Base-by-base conservation (phyloP, 1,140 invertebrate genomes). In the Pemphigus obesinymphae region DNA sequence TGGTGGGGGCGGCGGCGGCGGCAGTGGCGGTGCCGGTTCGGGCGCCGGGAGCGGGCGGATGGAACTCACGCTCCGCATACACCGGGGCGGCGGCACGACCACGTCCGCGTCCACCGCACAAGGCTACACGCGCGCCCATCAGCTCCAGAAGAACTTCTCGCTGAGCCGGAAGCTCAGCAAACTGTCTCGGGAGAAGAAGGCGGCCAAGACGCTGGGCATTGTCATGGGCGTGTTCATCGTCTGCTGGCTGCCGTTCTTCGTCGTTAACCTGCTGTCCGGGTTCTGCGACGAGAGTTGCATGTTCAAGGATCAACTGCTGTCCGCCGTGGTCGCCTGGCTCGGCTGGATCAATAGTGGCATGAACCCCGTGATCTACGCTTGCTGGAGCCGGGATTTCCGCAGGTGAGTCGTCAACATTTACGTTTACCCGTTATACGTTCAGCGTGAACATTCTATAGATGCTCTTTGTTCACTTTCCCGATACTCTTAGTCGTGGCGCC, bases 291-390 rank as follows among this genome's bases (percentile, higher is more conserved):
- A 50, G 90, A 92, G 53, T 20, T 97, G 95, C 87, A 94, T 96
- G 82, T 91, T 92, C 86, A 92, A 97, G 82, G 94, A 95, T 85
- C 93, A 97, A 85, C 91, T 97, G 58, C 93, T 98, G 5, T 95
- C 95, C 82, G 94, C 95, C 17, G 92, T 98, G 34, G 95, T 99
- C 50, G 98, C 96, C 48, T 99, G 98, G 98, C 91, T 99, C 5
- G 98, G 98, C 66, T 99, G 98, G 95, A 95, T 99, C 85, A 99
- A 99, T 88, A 99, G 97, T 34, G 93, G 95, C 45, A 97, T 98
- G 95, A 98, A 98, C 89, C 96, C 96, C 2, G 94, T 98, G 75
- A 99, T 99, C 85, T 99, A 99, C 87, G 96, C 96, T 3, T 97
- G 95, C 85, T 98, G 96, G 94, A 97, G 95, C 87, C 90, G 94